phyloP scores from a whole-genome alignment of 2,888 invertebrate genomes.

The Orthosia incerta region DNA sequence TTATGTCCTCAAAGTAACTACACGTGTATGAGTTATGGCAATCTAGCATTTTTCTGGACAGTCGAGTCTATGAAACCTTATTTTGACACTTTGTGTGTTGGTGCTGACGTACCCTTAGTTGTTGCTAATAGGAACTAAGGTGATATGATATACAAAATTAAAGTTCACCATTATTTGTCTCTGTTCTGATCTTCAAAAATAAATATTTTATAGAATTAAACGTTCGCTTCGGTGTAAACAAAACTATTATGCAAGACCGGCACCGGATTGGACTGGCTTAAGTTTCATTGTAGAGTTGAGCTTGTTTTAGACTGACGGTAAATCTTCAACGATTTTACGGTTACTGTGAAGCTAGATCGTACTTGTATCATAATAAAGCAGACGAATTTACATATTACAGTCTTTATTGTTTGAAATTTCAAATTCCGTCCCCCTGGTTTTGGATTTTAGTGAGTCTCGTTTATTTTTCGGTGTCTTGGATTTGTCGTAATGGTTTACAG shows the following conservation, averaged over 20 bases:
- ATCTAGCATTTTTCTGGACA: too few relatives aligned
- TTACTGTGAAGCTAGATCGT: conserved; percentile 66
- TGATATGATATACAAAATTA: too few relatives aligned
- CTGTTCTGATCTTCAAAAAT: not conserved
- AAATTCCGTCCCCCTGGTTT: conserved; percentile 49
- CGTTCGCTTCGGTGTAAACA: conserved; percentile 65
- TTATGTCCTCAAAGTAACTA: too few relatives aligned
- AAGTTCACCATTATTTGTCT: too few relatives aligned
- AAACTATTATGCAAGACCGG: conserved; percentile 73
- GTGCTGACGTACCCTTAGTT: too few relatives aligned
- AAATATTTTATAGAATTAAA: not conserved
- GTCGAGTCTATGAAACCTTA: too few relatives aligned
- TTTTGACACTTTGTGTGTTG: too few relatives aligned
- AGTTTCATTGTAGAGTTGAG: conserved; percentile 78
- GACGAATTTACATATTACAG: conserved; percentile 67
- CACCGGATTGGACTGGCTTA: conserved; percentile 75
- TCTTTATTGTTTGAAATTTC: conserved; percentile 64
- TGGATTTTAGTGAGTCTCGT: conserved; percentile 23
- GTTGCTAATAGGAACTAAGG: too few relatives aligned
- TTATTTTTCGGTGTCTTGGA: conserved; percentile 11
- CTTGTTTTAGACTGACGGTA: conserved; percentile 77
- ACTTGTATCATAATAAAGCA: conserved; percentile 73
- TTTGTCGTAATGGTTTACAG: not conserved
- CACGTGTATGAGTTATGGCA: too few relatives aligned
- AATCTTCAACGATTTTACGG: conserved; percentile 77